These are phyloP conservation scores for Teleiodes luculella DNA, from an alignment of 2,888 invertebrate genomes.

Conservation along the genomic window DNA sequence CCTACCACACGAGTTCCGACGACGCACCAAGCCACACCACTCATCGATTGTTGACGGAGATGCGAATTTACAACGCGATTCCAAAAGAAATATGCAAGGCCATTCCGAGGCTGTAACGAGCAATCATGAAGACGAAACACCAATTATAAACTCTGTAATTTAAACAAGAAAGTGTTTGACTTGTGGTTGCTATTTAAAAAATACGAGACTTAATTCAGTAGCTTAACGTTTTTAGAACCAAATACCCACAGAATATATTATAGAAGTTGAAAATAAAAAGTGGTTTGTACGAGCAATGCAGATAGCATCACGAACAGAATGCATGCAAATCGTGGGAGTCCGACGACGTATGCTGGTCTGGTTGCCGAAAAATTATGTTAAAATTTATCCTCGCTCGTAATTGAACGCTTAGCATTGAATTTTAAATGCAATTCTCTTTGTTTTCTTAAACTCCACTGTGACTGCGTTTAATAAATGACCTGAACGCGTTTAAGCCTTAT, in stretches of 20 bases:
- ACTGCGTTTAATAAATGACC: constrained; percentile 16
- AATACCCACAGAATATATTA: constrained; percentile 25
- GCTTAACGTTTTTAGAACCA: not conserved
- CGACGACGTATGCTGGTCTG: constrained; percentile 37
- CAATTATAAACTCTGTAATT: not conserved
- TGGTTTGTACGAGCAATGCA: constrained; percentile 30
- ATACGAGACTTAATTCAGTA: constrained; percentile 18
- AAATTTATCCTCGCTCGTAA: constrained; percentile 50
- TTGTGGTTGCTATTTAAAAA: no score
- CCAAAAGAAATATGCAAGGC: constrained; percentile 51
- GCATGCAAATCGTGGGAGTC: constrained; percentile 49
- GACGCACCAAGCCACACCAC: constrained; percentile 38
- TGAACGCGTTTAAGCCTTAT: constrained; percentile 35
- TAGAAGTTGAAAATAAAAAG: constrained; percentile 33
- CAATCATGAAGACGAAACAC: constrained; percentile 12
- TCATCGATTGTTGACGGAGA: constrained; percentile 43
- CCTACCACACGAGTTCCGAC: constrained; percentile 33
- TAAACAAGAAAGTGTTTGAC: not conserved
- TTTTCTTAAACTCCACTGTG: constrained; percentile 41
- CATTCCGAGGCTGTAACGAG: not conserved
- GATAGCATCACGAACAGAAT: constrained; percentile 26
- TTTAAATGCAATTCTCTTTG: constrained; percentile 61
- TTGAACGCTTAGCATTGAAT: constrained; percentile 60
- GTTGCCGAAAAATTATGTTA: constrained; percentile 48
- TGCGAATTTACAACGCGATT: constrained; percentile 47